These are phyloP conservation scores for Propithecus coquereli DNA, from an alignment of 2,113 vertebrate genomes.

Conservation along the genomic window DNA sequence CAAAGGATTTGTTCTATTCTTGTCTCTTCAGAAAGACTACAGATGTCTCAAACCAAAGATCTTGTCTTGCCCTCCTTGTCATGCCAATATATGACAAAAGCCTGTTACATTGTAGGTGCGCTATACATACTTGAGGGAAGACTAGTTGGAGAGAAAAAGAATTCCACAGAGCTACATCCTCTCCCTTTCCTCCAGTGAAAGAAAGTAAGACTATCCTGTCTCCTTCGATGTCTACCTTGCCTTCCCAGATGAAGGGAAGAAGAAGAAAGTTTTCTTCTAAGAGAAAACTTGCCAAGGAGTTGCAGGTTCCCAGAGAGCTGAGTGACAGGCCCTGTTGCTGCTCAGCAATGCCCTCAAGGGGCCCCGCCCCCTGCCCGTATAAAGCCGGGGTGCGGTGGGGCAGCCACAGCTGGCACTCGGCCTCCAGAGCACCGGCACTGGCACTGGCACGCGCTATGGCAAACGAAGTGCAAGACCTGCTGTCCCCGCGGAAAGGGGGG, in stretches of 20 bases:
- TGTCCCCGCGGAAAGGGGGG: slow-evolving; percentile 64
- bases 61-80: not conserved
- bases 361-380: slow-evolving; percentile 57
- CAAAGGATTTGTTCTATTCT: not conserved
- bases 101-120: not conserved
- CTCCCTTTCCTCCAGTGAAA: not conserved
- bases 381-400: slow-evolving; percentile 53
- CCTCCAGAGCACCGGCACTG: not conserved
- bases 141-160: not conserved
- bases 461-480: slow-evolving; percentile 49
- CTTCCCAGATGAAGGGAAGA: not conserved
- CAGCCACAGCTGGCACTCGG: slow-evolving; percentile 27
- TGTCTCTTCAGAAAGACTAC: not conserved
- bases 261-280: not conserved
- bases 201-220: not conserved
- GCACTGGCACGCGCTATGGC: slow-evolving; percentile 52
- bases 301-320: not conserved
- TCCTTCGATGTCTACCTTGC: not conserved
- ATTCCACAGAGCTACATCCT: not conserved
- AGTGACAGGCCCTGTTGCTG: slow-evolving; percentile 57
- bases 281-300: not conserved
- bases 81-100: not conserved
- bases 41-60: not conserved
- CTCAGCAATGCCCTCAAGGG: slow-evolving; percentile 71
- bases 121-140: not conserved